phyloP scores from a whole-genome alignment of 35 echinoderm and acorn worm species.

The Strongylocentrotus purpuratus region DNA sequence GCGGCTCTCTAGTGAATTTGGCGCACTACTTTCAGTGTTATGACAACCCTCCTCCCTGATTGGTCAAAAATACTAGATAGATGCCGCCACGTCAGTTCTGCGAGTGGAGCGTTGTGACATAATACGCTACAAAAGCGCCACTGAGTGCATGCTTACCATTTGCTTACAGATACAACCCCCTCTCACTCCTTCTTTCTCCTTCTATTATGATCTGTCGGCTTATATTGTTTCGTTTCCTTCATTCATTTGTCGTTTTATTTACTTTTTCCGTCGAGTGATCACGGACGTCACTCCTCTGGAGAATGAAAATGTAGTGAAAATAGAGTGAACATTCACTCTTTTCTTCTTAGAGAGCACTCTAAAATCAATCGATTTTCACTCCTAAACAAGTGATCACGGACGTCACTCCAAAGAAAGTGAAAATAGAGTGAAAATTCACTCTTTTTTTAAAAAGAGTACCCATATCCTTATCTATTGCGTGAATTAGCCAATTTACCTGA shows the following conservation, averaged over 20 bases:
- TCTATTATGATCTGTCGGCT: background rate
- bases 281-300: too few species aligned
- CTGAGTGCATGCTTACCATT: background rate
- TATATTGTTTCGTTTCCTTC: background rate
- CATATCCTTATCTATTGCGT: too few species aligned
- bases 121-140: background rate
- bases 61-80: background rate
- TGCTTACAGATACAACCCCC: background rate
- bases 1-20: conserved; percentile 35
- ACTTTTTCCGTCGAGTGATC: background rate
- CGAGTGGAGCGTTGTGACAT: background rate
- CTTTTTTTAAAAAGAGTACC: too few species aligned
- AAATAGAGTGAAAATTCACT: too few species aligned
- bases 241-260: background rate
- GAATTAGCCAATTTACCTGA: too few species aligned
- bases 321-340: too few species aligned
- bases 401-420: too few species aligned
- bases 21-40: conserved; percentile 42
- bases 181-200: background rate
- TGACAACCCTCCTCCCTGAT: conserved; percentile 9
- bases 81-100: background rate
- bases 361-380: too few species aligned
- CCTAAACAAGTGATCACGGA: too few species aligned
- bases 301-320: too few species aligned
- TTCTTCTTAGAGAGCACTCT: too few species aligned